Evolutionary conservation across 2,797 vertebrate species (phyloP).

Genomic region (Pangasius mekongensis): DNA sequence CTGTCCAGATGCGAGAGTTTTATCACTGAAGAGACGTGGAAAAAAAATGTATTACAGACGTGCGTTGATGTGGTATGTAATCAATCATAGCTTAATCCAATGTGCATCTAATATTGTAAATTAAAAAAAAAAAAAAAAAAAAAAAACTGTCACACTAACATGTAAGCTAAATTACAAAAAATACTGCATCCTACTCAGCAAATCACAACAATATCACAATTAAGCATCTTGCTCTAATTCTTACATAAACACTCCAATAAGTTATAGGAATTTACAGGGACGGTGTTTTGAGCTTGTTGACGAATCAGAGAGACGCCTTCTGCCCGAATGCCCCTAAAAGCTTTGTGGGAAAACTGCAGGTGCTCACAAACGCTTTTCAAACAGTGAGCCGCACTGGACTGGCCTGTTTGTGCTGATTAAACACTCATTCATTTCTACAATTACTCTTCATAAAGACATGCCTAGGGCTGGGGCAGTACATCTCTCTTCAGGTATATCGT

Average conservation of each 20-base stretch:
- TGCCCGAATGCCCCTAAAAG: no score
- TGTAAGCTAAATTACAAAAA: no score
- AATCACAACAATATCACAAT: neutral
- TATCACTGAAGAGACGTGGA: no score
- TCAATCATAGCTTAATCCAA: neutral
- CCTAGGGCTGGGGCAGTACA: no score
- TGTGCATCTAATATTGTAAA: neutral
- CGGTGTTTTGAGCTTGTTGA: no score
- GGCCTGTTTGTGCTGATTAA: neutral
- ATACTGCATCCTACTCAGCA: neutral
- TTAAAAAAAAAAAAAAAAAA: no score
- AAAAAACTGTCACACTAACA: no score
- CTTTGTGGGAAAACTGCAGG: neutral
- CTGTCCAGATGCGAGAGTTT: no score
- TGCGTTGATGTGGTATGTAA: neutral
- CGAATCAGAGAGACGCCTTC: no score
- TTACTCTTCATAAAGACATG: neutral
- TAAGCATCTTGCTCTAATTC: neutral
- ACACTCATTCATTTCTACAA: neutral
- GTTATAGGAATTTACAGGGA: neutral
- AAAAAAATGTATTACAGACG: neutral
- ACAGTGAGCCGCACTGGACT: neutral
- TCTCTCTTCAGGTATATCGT: no score
- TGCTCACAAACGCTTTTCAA: neutral
- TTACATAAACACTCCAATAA: neutral